Evolutionary conservation across 1,140 invertebrate species (phyloP).

Genomic region (Cyclargus thomasi): DNA sequence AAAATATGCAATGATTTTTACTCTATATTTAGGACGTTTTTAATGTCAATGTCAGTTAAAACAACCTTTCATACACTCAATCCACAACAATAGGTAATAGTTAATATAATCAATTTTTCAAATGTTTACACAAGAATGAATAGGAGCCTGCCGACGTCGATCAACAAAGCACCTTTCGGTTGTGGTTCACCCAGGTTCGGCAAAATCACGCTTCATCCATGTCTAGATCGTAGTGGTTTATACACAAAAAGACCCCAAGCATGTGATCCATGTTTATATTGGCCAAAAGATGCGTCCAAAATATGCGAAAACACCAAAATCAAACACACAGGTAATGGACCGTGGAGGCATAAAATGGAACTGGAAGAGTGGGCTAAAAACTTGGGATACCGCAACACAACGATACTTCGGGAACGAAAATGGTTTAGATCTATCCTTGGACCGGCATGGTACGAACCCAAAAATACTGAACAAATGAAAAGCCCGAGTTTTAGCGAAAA

Average conservation of each 20-base stretch:
- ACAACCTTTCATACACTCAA: not conserved
- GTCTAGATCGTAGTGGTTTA: conserved; percentile 50
- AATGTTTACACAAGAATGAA: not conserved
- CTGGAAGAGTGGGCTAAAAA: conserved; percentile 61
- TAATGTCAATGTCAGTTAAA: too few species aligned
- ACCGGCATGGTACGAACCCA: conserved; percentile 51
- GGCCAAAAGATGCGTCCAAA: conserved; percentile 39
- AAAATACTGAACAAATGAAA: conserved; percentile 42
- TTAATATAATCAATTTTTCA: too few species aligned
- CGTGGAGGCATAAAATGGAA: conserved; percentile 58
- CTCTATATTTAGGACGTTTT: too few species aligned
- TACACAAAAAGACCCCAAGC: conserved; percentile 40
- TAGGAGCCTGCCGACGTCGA: conserved; percentile 4
- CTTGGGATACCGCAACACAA: conserved; percentile 62
- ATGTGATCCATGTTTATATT: conserved; percentile 55
- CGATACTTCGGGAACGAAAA: conserved; percentile 40
- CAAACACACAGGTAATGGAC: conserved; percentile 39
- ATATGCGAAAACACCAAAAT: conserved; percentile 42
- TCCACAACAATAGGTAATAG: too few species aligned
- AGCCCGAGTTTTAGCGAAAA: conserved; percentile 54
- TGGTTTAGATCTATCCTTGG: conserved; percentile 47
- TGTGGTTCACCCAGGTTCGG: conserved; percentile 43
- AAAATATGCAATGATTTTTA: too few species aligned
- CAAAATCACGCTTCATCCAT: conserved; percentile 53
- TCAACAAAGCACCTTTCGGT: conserved; percentile 33